Evolutionary conservation across 1,140 invertebrate species (phyloP), one percentile per base, ranked within the genome.

Genomic region (Pomacea maculata): DNA sequence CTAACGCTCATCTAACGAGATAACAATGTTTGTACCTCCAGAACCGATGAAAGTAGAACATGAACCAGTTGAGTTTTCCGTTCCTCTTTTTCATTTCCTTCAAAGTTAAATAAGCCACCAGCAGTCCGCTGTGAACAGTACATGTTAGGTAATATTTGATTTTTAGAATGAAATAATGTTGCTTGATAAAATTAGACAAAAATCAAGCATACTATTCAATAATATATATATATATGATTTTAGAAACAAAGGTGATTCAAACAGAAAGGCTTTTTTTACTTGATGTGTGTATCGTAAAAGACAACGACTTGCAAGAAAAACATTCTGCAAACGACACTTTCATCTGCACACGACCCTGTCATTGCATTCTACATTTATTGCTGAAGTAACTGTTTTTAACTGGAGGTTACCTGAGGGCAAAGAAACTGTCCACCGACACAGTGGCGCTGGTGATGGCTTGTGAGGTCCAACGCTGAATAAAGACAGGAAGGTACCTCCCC

Each of bases 401-500:
- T 52, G 72, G 12, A 17, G 10, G 25, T 82, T 61, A 88, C 87
- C 87, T 87, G 52, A 89, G 79, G 1, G 96, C 96, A 92, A 97
- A 97, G 92, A 97, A 97, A 11, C 96, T 96, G 88, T 97, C 96
- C 21, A 97, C 96, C 68, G 96, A 96, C 88, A 96, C 96, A 3
- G 95, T 96, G 10, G 96, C 96, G 89, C 97, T 97, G 78, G 83
- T 12, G n/a, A 91, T 85, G 9, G 84, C 85, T 80, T 86, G 85
- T 57, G 88, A 87, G 9, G 80, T 82, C 84, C 84, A 86, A 29
- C 82, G 74, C 55, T 85, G 81, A 25, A 73, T 79, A 15, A 80
- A 25, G 34, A 72, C 19, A 21, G 70, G n/a, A 4, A 75, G 12
- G 55, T 78, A 81, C 9, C 77, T 34, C 0, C 29, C 7, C 14